Evolutionary conservation across 1,140 invertebrate species (phyloP).

Genomic region (Magallana gigas): DNA sequence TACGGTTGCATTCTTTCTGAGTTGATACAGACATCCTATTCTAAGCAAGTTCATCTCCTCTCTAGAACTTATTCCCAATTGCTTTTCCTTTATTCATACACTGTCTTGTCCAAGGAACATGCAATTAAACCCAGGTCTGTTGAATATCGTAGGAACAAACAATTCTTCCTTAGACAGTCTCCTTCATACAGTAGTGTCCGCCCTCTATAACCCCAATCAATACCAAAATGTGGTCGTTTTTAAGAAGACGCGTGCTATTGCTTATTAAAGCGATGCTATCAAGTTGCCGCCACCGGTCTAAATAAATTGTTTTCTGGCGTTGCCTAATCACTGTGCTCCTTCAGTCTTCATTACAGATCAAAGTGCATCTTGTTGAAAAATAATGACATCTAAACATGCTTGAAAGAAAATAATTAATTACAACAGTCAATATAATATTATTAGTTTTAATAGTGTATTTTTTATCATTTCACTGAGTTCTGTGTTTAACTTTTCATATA

Average conservation of each 20-base stretch:
- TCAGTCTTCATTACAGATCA: constrained; percentile 11
- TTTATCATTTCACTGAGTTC: too few species aligned
- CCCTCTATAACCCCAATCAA: constrained; percentile 14
- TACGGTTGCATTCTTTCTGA: too few species aligned
- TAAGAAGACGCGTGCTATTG: constrained; percentile 18
- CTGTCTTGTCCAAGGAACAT: not conserved
- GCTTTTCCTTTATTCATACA: not conserved
- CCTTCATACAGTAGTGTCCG: not conserved
- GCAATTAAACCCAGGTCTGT: not conserved
- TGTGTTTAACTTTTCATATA: too few species aligned
- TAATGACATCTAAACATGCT: constrained; percentile 28
- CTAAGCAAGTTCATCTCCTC: too few species aligned
- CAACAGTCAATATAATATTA: too few species aligned
- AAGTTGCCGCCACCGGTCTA: not conserved
- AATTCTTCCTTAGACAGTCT: not conserved
- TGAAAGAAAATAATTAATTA: not conserved
- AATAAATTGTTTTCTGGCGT: constrained; percentile 34
- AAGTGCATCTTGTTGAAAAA: constrained; percentile 28
- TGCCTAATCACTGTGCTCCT: constrained; percentile 9
- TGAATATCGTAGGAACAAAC: constrained; percentile 22
- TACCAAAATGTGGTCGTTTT: constrained; percentile 19
- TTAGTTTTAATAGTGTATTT: too few species aligned
- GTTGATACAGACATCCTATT: too few species aligned
- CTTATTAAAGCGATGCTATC: constrained; percentile 33
- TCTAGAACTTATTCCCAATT: not conserved